Evolutionary conservation across 2,113 vertebrate genomes (phyloP).

Genomic region (Erythrolamprus reginae): DNA sequence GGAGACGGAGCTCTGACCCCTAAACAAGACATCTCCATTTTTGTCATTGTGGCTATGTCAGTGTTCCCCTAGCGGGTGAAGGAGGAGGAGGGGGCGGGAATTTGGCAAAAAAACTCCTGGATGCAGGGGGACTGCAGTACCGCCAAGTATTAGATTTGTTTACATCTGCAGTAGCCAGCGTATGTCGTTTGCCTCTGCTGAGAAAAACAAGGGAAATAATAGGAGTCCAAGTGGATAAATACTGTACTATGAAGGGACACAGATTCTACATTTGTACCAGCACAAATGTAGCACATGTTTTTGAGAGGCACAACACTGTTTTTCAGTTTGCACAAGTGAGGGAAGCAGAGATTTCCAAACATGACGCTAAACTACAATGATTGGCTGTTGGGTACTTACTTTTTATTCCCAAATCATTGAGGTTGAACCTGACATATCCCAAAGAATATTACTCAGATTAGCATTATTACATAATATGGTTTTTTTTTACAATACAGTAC

Average conservation of each 20-base stretch:
- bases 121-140: conserved; percentile 14
- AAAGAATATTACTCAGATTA: neutral
- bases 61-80: neutral
- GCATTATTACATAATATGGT: neutral
- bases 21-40: neutral
- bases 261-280: neutral
- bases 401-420: neutral
- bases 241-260: neutral
- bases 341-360: neutral
- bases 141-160: neutral
- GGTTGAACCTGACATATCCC: neutral
- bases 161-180: neutral
- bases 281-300: neutral
- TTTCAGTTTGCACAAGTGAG: neutral
- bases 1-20: neutral
- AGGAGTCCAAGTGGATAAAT: neutral
- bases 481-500: neutral
- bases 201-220: neutral
- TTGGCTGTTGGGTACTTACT: neutral
- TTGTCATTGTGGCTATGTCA: neutral
- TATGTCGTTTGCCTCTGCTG: neutral
- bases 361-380: neutral
- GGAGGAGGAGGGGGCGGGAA: neutral
- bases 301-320: neutral
- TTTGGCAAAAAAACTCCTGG: neutral